These are phyloP conservation scores for Danio tinwini DNA, from an alignment of 2,797 vertebrate genomes.

Conservation along the genomic window DNA sequence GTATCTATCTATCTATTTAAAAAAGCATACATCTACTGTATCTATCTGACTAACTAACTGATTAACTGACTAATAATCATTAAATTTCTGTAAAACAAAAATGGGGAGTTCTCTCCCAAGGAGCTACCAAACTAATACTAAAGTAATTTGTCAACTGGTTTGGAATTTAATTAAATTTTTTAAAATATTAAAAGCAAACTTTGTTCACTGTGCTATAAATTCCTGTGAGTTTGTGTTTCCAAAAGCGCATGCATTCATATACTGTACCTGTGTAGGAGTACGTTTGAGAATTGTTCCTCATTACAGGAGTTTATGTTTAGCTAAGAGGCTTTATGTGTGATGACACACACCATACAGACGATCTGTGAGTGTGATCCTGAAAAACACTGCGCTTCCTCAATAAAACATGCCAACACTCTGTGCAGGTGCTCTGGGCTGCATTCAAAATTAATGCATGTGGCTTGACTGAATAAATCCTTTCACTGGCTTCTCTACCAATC, in stretches of 20 bases:
- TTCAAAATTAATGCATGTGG: slow-evolving; percentile 60
- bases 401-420: slow-evolving; percentile 58
- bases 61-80: too few species aligned
- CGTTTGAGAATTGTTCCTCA: neutral
- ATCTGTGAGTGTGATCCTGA: slow-evolving; percentile 52
- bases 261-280: neutral
- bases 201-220: neutral
- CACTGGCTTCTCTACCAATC: slow-evolving; percentile 48
- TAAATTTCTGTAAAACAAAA: neutral
- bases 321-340: slow-evolving; percentile 43
- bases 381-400: slow-evolving; percentile 57
- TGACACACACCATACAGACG: slow-evolving; percentile 46
- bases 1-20: too few species aligned
- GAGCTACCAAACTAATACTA: too few species aligned
- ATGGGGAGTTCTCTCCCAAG: neutral
- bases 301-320: slow-evolving; percentile 47
- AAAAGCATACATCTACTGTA: too few species aligned
- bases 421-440: slow-evolving; percentile 59
- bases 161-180: too few species aligned
- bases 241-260: neutral
- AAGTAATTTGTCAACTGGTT: too few species aligned
- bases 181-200: neutral
- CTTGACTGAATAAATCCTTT: slow-evolving; percentile 58
- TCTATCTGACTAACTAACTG: too few species aligned
- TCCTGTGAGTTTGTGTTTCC: neutral